Evolutionary conservation across 2,797 vertebrate genomes (phyloP), one percentile per base, ranked within the genome.

Genomic region (Brachymystax lenok): DNA sequence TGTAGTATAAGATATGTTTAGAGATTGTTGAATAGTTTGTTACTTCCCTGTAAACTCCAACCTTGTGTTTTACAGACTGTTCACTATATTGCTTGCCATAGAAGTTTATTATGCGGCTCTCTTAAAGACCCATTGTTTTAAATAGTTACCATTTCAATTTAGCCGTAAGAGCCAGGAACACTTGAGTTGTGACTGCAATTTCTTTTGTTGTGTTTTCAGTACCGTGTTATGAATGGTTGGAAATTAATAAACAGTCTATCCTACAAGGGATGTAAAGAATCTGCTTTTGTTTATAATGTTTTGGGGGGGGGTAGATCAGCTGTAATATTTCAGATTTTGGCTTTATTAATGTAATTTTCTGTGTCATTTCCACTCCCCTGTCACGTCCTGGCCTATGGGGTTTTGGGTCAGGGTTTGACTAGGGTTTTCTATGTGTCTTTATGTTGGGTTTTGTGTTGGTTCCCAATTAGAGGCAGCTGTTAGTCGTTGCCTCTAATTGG

Each of bases 241-340:
- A 70, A 73, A 70, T 14, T 1, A 79, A 78, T 80, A 73, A 78
- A 84, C 73, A 69, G 19, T 8, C 14, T 72, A 74, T 5, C 30
- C 40, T 3, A 63, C 67, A 46, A 12, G 2, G 63, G 73, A 52
- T 56, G 2, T 19, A 69, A 14, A 28, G 59, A 16, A 2, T 64
- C 76, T 76, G 35, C 12, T 21, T 64, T 28, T 3, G 17, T 73
- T 73, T 66, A 10, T 2, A 1, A 19, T 28, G 4, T 27, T 46
- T 30, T 14, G 46, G 24, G 24, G 24, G 24, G 24, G 33, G 33
- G 5, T 5, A 1, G 33, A 35, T 35, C 33, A 35, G 33, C 33
- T 35, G 33, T 35, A 35, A 35, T 35, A 35, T 35, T 35, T 7
- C 1, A 35, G 33, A 35, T 33, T 24, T 24, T 5, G 33, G 5